phyloP scores from a whole-genome alignment of 2,113 vertebrate species.

The Chloropsis hardwickii region DNA sequence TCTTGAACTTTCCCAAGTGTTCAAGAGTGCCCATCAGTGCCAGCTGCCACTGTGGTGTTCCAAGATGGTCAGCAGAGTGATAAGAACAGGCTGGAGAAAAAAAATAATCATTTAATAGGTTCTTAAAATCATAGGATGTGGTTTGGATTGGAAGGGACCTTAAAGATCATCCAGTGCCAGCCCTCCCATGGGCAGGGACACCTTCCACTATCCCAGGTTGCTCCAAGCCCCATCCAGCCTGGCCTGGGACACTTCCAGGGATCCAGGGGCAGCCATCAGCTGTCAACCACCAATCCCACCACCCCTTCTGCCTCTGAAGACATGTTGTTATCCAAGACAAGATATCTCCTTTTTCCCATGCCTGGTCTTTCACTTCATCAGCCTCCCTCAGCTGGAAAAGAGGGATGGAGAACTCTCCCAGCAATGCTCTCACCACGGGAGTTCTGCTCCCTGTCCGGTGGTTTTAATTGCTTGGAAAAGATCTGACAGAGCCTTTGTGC shows the following conservation, averaged over 20 bases:
- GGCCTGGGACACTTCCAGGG: not conserved
- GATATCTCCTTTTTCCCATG: not conserved
- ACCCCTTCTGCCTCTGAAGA: not conserved
- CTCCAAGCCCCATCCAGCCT: fast-evolving
- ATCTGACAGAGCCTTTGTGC: fast-evolving
- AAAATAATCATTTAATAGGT: not conserved
- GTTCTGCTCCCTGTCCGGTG: not conserved
- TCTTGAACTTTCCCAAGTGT: not conserved
- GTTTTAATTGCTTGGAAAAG: not conserved
- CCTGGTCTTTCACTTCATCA: not conserved
- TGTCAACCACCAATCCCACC: not conserved
- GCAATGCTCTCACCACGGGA: not conserved
- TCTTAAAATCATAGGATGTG: not conserved
- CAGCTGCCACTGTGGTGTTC: not conserved
- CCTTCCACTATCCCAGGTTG: fast-evolving
- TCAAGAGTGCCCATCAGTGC: not conserved
- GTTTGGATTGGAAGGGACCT: not conserved
- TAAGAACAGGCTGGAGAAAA: not conserved
- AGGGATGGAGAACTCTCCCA: not conserved
- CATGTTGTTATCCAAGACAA: not conserved
- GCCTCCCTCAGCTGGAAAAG: not conserved
- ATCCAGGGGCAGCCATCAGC: not conserved
- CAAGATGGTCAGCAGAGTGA: not conserved
- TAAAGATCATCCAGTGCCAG: fast-evolving
- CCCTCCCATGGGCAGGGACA: not conserved